Conservation (phyloP, 2,113 vertebrate genomes). For the Daubentonia madagascariensis region DNA sequence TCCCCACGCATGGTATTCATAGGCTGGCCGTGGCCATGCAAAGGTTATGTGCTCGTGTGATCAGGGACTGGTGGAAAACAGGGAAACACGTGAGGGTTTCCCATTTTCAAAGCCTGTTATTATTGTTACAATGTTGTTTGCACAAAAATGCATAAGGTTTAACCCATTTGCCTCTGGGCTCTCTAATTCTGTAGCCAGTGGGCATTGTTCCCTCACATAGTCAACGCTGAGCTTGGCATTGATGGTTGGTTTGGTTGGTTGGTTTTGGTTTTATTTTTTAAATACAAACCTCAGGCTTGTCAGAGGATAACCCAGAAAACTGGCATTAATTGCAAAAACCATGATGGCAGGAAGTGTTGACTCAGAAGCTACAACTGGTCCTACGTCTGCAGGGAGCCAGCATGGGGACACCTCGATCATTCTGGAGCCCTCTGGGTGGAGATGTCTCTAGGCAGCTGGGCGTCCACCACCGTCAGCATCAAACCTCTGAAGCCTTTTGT, state of each 20-base stretch:
- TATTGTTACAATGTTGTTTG: not conserved
- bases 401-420: rapidly evolving
- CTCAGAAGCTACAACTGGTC: rapidly evolving
- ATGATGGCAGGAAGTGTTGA: not conserved
- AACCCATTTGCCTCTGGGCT: no score
- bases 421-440: not conserved
- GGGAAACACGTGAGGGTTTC: not conserved
- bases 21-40: rapidly evolving
- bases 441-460: rapidly evolving
- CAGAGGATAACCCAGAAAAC: not conserved
- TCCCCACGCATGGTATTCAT: rapidly evolving
- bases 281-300: not conserved
- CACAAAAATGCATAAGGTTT: no score
- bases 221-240: not conserved
- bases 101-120: rapidly evolving
- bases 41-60: rapidly evolving
- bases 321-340: not conserved
- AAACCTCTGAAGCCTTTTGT: not conserved
- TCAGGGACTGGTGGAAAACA: rapidly evolving
- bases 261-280: not conserved
- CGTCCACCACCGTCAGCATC: not conserved
- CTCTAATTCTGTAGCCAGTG: rapidly evolving
- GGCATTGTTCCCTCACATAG: rapidly evolving
- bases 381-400: rapidly evolving
- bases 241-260: not conserved